phyloP scores from a whole-genome alignment of 2,888 invertebrate genomes.

The Aphidoletes aphidimyza region DNA sequence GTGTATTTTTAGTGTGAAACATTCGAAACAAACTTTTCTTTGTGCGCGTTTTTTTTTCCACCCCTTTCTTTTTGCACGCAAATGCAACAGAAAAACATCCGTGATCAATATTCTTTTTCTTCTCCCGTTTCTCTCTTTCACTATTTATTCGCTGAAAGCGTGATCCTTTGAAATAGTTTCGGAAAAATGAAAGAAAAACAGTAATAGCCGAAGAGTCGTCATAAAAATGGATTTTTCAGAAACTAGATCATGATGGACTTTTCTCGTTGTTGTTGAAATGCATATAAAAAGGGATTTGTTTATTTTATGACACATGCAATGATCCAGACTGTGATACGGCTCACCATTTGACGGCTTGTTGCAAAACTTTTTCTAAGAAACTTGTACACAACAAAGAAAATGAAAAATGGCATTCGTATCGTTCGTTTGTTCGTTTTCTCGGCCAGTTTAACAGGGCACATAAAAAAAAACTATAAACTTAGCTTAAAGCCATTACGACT shows the following conservation, averaged over 20 bases:
- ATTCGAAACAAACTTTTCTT: not conserved
- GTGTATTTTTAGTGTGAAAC: not conserved
- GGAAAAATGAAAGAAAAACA: no score
- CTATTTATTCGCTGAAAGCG: not conserved
- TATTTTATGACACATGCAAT: constrained; percentile 51
- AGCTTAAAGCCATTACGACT: not conserved
- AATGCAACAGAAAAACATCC: constrained; percentile 29
- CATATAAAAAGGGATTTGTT: constrained; percentile 34
- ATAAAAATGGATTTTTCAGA: not conserved
- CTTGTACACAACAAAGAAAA: not conserved
- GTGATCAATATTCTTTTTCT: not conserved
- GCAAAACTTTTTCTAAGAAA: not conserved
- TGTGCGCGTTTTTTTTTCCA: not conserved
- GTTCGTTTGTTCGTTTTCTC: not conserved
- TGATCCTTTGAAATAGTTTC: constrained; percentile 15
- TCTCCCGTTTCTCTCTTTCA: not conserved
- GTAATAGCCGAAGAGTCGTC: constrained; percentile 21
- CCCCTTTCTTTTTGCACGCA: no score
- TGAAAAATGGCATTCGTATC: not conserved
- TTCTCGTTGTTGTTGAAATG: not conserved
- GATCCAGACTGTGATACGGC: constrained; percentile 12
- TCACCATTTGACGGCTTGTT: not conserved
- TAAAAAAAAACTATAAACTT: constrained; percentile 5
- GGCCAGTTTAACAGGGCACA: constrained; percentile 10
- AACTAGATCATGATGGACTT: not conserved